Percentiles rank a stretch among this genome's conserved stretches.
Conservation (phyloP, 2,797 vertebrate genomes). For the Falco peregrinus region DNA sequence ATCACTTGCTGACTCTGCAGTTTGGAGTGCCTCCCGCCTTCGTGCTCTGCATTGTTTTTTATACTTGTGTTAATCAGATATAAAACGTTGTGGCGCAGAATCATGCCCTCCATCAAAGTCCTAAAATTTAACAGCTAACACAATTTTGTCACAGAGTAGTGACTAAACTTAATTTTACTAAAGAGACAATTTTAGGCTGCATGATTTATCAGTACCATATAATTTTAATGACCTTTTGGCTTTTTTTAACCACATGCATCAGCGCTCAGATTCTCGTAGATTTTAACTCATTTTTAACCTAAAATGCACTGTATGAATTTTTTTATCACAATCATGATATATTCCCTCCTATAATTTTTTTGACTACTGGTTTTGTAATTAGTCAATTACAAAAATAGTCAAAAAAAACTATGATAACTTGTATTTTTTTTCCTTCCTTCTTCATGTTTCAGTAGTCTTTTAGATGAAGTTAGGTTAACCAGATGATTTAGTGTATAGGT, state of each 20-base stretch:
- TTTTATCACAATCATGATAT: not conserved
- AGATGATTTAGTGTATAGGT: not conserved
- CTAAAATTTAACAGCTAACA: not conserved
- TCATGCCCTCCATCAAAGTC: not conserved
- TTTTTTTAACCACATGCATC: not conserved
- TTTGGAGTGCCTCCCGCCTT: not conserved
- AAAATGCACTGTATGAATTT: not conserved
- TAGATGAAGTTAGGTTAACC: not conserved
- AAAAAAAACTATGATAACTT: not conserved
- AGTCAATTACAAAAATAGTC: not conserved
- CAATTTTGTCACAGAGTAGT: not conserved
- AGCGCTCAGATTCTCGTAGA: not conserved
- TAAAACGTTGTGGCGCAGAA: not conserved
- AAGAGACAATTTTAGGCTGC: not conserved
- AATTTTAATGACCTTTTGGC: constrained; percentile 28
- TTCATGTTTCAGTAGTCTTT: not conserved
- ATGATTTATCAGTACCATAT: not conserved
- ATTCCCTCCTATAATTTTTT: not conserved
- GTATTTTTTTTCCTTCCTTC: not conserved
- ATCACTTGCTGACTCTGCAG: not conserved
- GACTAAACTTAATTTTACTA: constrained; percentile 2
- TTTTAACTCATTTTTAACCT: constrained; percentile 33
- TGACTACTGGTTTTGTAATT: not conserved
- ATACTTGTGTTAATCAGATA: not conserved
- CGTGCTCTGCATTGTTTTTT: not conserved